Evolutionary conservation across 2,797 vertebrate species (phyloP).

Genomic region (Eremophila alpestris): DNA sequence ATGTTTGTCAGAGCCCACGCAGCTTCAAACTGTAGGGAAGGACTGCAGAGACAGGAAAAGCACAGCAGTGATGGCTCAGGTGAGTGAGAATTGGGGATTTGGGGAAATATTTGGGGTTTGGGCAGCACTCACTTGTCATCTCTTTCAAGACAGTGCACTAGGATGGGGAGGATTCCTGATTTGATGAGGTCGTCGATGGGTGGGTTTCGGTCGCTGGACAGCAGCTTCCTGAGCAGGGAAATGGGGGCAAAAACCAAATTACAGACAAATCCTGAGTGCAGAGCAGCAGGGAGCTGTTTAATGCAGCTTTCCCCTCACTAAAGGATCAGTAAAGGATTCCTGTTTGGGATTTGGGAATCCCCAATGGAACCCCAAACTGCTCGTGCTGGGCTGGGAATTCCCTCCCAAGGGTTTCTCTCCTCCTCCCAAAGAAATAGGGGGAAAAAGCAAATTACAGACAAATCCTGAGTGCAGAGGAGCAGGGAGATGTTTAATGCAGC

Average conservation of each 20-base stretch:
- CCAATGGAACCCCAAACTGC: not conserved
- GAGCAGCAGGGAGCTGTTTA: not conserved
- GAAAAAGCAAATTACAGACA: not conserved
- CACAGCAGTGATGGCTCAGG: accelerated
- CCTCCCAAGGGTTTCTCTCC: not conserved
- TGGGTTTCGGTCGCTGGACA: constrained; percentile 98
- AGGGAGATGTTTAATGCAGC: not conserved
- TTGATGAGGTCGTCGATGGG: constrained; percentile 98
- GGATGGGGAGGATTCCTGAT: constrained; percentile 97
- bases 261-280: not conserved
- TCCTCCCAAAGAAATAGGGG: not conserved
- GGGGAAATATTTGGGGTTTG: not conserved
- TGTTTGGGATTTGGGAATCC: not conserved
- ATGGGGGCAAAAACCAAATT: not conserved
- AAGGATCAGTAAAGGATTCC: not conserved
- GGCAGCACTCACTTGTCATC: constrained; percentile 93
- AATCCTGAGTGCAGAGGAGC: not conserved
- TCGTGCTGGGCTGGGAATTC: not conserved
- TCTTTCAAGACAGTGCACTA: constrained; percentile 99
- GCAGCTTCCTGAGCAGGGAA: constrained; percentile 85
- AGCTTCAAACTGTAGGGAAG: constrained; percentile 98
- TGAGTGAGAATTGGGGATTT: accelerated
- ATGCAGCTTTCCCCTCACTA: not conserved
- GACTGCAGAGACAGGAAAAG: constrained; percentile 75
- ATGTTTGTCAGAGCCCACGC: constrained; percentile 99